Base-by-base conservation (phyloP, 1,140 invertebrate species). In the Gryon sp. region DNA sequence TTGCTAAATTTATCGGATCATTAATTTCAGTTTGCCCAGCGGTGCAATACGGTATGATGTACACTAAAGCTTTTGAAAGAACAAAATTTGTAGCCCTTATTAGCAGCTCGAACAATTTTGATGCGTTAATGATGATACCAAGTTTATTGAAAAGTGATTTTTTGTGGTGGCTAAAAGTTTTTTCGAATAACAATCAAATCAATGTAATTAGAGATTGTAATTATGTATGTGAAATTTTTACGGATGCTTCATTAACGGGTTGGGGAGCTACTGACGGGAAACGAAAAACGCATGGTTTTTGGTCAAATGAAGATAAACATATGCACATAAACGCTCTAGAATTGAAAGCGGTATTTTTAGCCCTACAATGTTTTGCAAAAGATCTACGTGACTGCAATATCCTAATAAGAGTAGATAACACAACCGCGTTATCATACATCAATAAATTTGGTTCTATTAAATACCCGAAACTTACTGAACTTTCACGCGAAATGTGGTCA, bases 381-480 rank as follows among this genome's bases (percentile, higher is more conserved):
- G 19, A 43, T 24, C 6, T 20, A 1, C 6, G 3, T 1, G n/a
- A 43, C 6, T 43, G 19, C 11, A 24, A 20, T 11, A 43, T 43
- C 24, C 12, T 43, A 22, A 11, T 43, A 11, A 4, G 19, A 7
- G 12, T 43, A 1, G 40, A 43, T 12, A 43, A 43, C n/a, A 22
- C 19, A 1, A 43, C 40, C 1, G 40, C 40, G 1, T 22, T 24
- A 6, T 43, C 19, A 11, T 43, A 22, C 11, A 22, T 43, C 1
- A 43, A 43, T 9, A 43, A 43, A 43, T 22, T 43, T 24, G 40
- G 40, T 11, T 43, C 40, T n/a, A 43, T 43, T 22, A 1, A 43
- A 24, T 24, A 43, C 8, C 18, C 32, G 11, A 9, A 11, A 1
- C 11, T 24, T 8, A n/a, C 19, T 20, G 2, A n/a, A 7, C 3